Base-by-base conservation (phyloP, 2,113 vertebrate species). In the Aegotheles bennettii region DNA sequence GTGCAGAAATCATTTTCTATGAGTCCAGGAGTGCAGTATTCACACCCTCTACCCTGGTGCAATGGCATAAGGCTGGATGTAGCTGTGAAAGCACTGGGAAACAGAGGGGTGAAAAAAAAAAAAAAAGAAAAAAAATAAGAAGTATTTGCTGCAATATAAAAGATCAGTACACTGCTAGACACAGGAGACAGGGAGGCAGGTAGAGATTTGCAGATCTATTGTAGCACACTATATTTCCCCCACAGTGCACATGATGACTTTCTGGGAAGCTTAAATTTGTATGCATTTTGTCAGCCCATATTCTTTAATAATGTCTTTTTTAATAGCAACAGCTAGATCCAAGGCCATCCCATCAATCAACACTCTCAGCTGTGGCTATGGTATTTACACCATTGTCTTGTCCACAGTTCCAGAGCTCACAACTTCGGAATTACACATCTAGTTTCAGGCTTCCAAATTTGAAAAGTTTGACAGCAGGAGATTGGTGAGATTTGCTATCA, bases 251-350 rank as follows among this genome's bases (percentile, higher is more conserved):
- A 42, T 4, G 11, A 53, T 77, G 28, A 35, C 15, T 86, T 61
- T 76, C 50, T 59, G 54, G 33, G 26, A 86, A 93, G 25, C 33
- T 81, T 53, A 88, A 93, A 90, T 92, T 81, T 50, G 4, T 18
- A 42, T 51, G 33, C 47, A 61, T 50, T 86, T 91, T 86, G 31
- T 68, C 40, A 86, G 48, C 38, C 54, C 33, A 19, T 77, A 80
- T 80, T 86, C 31, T 77, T 93, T 74, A 83, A 85, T 85, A 71
- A 83, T 57, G 9, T 36, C 17, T 78, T 56, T 90, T 94, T 92
- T 47, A 86, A 93, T 33, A 84, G 63, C 23, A 45, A 47, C 56
- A 68, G 40, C 67, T 86, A 71, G 38, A 70, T 51, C 79, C 73
- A 51, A 81, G 76, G n/a, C 64, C 63, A 51, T 74, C 13, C 17